Evolutionary conservation across 2,113 vertebrate genomes (phyloP), one percentile per base, ranked within the genome.

Genomic region (Pomatostomus ruficeps): DNA sequence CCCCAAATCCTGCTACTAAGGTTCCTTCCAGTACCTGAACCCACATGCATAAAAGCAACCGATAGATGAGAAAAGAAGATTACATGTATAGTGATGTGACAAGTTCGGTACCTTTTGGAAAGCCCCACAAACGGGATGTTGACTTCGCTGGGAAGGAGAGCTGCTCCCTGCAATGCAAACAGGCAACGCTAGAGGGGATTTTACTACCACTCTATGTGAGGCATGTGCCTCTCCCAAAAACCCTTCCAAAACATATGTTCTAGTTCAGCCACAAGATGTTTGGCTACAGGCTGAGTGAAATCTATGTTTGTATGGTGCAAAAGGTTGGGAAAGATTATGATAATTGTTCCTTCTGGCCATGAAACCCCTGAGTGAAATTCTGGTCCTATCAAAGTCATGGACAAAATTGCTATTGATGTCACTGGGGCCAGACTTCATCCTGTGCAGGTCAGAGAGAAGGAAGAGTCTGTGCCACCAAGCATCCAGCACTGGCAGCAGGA

Each of bases 201-300:
- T 97, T 79, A 87, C 81, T 94, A 95, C 96, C 95, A 81, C 84
- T 89, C 84, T 89, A 91, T 79, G 42, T 48, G 59, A 59, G 59
- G 65, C n/a, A 1, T 61, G 23, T 2, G 52, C 62, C 49, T 85
- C 15, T 29, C 38, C 65, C 12, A 28, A 46, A 78, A 82, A 52
- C 25, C 43, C 57, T 80, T 36, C 62, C 28, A 23, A 77, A 72
- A 87, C 87, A 28, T 59, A 38, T 72, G 87, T 87, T 96, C 66
- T 38, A 42, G 48, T 73, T 94, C 89, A 87, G 31, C 73, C 84
- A 16, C 87, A 72, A 85, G 43, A 74, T 65, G 58, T 49, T 49
- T 97, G 89, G 87, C 91, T 49, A 35, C 86, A 66, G 70, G 43
- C 91, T 78, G 80, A 95, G 54, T 6, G 10, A 82, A 89, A 62